These are phyloP conservation scores for Nestor notabilis DNA, from an alignment of 2,113 vertebrate species.

Conservation along the genomic window DNA sequence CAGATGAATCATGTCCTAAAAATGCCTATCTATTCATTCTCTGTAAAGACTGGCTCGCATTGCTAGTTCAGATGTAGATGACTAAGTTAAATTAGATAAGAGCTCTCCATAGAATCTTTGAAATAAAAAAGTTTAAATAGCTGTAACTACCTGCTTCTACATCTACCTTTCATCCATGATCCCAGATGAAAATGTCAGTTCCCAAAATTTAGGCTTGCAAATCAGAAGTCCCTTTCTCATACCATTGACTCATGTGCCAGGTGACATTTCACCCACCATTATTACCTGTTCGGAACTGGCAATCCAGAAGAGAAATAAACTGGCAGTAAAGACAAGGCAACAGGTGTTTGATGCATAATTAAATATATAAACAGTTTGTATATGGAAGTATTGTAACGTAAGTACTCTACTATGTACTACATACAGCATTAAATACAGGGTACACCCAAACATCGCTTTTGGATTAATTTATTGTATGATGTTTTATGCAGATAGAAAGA, in stretches of 20 bases:
- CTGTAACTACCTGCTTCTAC: not conserved
- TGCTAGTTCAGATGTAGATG: not conserved
- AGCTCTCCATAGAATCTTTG: not conserved
- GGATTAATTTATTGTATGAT: not conserved
- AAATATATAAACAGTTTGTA: not conserved
- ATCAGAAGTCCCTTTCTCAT: not conserved
- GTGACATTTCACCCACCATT: not conserved
- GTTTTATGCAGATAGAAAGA: not conserved
- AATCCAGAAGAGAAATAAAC: not conserved
- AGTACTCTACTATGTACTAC: not conserved
- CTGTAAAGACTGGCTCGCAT: not conserved
- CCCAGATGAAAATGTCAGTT: not conserved
- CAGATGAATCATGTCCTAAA: not conserved
- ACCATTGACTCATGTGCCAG: not conserved
- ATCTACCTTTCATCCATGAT: not conserved
- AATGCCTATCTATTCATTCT: not conserved
- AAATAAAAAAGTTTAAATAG: not conserved
- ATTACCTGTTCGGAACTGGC: not conserved
- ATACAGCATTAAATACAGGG: not conserved
- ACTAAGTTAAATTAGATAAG: not conserved
- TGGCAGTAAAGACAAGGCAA: not conserved
- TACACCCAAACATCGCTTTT: not conserved
- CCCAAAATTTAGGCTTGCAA: not conserved
- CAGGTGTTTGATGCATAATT: not conserved
- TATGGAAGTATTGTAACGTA: not conserved